phyloP scores from a whole-genome alignment of 2,888 invertebrate genomes.

The Andricus curvator region DNA sequence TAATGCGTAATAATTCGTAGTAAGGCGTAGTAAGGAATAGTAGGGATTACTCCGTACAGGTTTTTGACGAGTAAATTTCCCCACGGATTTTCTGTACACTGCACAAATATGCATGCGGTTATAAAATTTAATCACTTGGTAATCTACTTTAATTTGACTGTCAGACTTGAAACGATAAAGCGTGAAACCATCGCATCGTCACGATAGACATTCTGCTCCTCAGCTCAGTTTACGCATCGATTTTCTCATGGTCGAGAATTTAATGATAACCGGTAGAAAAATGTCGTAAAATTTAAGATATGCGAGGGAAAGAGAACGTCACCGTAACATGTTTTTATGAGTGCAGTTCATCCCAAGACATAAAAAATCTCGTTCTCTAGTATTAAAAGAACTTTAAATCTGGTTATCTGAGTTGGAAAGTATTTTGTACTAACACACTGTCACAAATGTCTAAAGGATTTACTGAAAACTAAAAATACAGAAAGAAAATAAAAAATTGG shows the following conservation, averaged over 20 bases:
- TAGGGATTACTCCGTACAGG: too few species aligned
- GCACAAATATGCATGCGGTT: neutral
- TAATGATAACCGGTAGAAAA: constrained; percentile 2
- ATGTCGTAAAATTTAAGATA: constrained; percentile 3
- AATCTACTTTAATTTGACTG: neutral
- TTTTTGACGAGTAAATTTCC: too few species aligned
- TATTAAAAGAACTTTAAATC: neutral
- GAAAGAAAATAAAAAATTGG: too few species aligned
- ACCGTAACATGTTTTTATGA: neutral
- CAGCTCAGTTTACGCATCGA: neutral
- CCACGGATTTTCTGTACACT: neutral
- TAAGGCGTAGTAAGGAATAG: too few species aligned
- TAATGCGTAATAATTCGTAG: too few species aligned
- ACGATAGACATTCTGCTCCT: neutral
- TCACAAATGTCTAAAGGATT: too few species aligned
- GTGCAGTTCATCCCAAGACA: neutral
- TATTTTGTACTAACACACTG: neutral
- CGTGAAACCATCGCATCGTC: neutral
- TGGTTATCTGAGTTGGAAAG: neutral
- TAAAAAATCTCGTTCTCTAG: neutral
- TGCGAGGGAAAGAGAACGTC: neutral
- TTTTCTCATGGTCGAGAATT: neutral
- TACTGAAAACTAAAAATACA: too few species aligned
- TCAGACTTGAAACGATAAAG: neutral
- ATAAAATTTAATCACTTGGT: neutral